A percentile compares a stretch with the other conserved stretches of the same genome.
These are phyloP conservation scores for Trochalopteron elliotii DNA, from an alignment of 2,113 vertebrate genomes.

Conservation along the genomic window DNA sequence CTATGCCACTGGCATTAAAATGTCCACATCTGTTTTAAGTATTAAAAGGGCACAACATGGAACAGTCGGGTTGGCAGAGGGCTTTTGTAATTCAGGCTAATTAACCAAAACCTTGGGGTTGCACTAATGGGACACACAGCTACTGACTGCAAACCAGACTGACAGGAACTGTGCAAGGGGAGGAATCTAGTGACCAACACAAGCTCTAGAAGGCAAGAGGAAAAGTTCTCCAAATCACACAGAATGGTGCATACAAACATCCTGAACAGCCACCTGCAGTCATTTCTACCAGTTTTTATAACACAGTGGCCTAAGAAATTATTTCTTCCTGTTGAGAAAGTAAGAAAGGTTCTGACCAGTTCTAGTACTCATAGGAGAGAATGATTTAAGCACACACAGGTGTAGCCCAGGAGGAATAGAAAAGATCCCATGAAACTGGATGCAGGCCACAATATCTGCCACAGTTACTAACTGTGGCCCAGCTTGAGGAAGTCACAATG, in stretches of 20 bases:
- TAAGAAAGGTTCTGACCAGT: not conserved
- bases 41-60: not conserved
- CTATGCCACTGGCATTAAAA: not conserved
- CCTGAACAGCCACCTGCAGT: constrained; percentile 1
- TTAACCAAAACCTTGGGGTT: not conserved
- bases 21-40: constrained; percentile 24
- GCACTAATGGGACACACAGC: constrained; percentile 2
- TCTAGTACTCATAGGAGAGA: not conserved
- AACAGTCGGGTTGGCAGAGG: not conserved
- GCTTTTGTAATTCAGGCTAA: not conserved
- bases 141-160: constrained; percentile 31
- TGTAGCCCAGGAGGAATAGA: not conserved
- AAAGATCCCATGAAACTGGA: not conserved
- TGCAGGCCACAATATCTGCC: not conserved
- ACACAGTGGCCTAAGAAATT: not conserved
- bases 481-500: not conserved
- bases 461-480: not conserved
- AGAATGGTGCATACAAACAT: not conserved
- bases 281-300: not conserved
- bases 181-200: constrained; percentile 22
- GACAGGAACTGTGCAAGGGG: constrained; percentile 2
- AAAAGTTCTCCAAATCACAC: not conserved
- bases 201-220: constrained; percentile 21
- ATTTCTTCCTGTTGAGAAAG: not conserved
- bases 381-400: not conserved